Conservation (phyloP, 2,888 invertebrate genomes). For the Ophioninae sp. region DNA sequence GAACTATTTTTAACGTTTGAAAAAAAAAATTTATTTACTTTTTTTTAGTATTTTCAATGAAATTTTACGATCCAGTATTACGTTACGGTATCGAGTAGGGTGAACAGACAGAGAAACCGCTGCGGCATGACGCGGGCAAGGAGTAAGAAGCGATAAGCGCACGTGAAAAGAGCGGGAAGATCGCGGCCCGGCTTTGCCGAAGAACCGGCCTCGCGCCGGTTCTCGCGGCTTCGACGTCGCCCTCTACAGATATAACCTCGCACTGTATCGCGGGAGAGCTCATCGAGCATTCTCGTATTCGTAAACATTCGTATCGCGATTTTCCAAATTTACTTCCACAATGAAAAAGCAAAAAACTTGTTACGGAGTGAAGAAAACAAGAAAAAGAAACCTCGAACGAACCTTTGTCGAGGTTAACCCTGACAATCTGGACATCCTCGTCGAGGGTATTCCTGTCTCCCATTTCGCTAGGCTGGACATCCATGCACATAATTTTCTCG, state of each 20-base stretch:
- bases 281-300: neutral
- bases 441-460: slow-evolving; percentile 75
- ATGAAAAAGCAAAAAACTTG: neutral
- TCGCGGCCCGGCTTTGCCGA: slow-evolving; percentile 43
- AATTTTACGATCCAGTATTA: neutral
- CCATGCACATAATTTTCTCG: slow-evolving; percentile 79
- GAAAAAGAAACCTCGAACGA: slow-evolving; percentile 25
- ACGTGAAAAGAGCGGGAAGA: slow-evolving; percentile 61
- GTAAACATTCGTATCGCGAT: too few relatives aligned
- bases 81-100: neutral
- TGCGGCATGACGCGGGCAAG: neutral
- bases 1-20: too few relatives aligned
- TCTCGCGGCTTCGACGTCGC: neutral
- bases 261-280: neutral
- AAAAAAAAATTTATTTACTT: too few relatives aligned
- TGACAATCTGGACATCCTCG: slow-evolving; percentile 79
- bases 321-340: too few relatives aligned
- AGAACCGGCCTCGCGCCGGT: slow-evolving; percentile 7
- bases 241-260: neutral
- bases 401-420: slow-evolving; percentile 76
- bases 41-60: neutral
- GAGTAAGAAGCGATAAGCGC: neutral
- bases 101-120: neutral
- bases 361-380: neutral
- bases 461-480: slow-evolving; percentile 79